phyloP scores from a whole-genome alignment of 2,797 vertebrate species.

The Epinephelus malabaricus region DNA sequence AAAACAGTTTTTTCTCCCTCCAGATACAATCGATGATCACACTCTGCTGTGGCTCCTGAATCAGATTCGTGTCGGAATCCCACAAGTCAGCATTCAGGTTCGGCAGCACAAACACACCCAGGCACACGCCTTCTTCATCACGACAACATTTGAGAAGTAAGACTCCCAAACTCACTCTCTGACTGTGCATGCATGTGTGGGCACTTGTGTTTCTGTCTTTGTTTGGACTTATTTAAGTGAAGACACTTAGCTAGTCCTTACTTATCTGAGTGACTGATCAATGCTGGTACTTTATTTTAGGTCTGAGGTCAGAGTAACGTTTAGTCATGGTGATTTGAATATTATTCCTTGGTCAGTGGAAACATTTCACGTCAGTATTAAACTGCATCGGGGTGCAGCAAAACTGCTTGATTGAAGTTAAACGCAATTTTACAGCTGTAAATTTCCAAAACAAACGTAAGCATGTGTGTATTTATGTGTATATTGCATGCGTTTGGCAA shows the following conservation, averaged over 20 bases:
- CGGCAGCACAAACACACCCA: conserved; percentile 93
- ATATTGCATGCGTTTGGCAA: background rate
- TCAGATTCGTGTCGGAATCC: conserved; percentile 93
- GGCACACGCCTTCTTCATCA: conserved; percentile 93
- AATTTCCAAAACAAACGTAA: background rate
- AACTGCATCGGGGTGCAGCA: background rate
- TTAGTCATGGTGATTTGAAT: background rate
- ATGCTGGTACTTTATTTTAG: background rate
- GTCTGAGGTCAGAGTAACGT: background rate
- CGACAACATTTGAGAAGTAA: conserved; percentile 93
- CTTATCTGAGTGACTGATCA: background rate
- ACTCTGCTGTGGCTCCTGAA: conserved; percentile 94
- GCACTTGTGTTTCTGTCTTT: conserved; percentile 13
- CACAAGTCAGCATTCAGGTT: conserved; percentile 93
- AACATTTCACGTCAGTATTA: background rate
- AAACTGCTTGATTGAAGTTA: background rate
- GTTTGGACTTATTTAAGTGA: conserved; percentile 7
- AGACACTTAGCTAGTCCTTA: background rate
- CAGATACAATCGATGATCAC: conserved; percentile 93
- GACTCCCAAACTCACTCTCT: conserved; percentile 38
- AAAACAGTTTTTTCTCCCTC: background rate
- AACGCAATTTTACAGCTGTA: background rate
- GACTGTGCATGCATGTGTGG: conserved; percentile 10
- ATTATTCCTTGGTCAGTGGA: background rate
- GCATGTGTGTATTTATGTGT: background rate